A percentile compares a stretch with the other conserved stretches of the same genome.
Evolutionary conservation across 2,888 invertebrate species (phyloP).

Genomic region (Orchestes rusci): DNA sequence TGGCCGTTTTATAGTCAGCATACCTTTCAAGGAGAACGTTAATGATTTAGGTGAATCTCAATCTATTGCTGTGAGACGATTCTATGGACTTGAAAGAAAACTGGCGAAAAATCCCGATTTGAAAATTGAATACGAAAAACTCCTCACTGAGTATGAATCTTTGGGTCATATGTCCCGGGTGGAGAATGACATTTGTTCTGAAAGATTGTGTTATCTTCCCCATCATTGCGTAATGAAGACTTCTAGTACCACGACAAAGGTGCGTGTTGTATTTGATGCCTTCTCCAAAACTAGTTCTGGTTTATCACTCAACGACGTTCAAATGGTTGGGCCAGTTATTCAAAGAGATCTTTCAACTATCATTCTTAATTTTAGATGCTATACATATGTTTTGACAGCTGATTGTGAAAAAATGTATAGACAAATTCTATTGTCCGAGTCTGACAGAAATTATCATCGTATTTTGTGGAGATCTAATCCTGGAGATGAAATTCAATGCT

Average conservation of each 20-base stretch:
- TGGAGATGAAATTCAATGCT: background rate
- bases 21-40: conserved; percentile 14
- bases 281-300: background rate
- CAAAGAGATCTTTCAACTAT: conserved; percentile 3
- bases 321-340: conserved; percentile 1
- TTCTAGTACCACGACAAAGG: conserved; percentile 7
- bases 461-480: background rate
- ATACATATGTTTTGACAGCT: conserved; percentile 3
- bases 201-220: conserved; percentile 1
- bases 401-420: conserved; percentile 7
- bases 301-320: conserved; percentile 4
- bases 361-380: conserved; percentile 1
- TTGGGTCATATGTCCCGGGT: conserved; percentile 11
- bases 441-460: background rate
- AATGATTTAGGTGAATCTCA: conserved; percentile 14
- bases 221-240: conserved; percentile 13
- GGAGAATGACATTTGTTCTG: background rate
- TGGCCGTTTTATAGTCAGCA: conserved; percentile 15
- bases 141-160: conserved; percentile 12
- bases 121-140: conserved; percentile 16
- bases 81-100: conserved; percentile 14
- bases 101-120: conserved; percentile 11
- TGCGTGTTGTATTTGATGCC: background rate
- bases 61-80: conserved; percentile 15
- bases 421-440: background rate